These are phyloP conservation scores for Diabrotica virgifera DNA, from an alignment of 1,140 invertebrate genomes.

Conservation along the genomic window DNA sequence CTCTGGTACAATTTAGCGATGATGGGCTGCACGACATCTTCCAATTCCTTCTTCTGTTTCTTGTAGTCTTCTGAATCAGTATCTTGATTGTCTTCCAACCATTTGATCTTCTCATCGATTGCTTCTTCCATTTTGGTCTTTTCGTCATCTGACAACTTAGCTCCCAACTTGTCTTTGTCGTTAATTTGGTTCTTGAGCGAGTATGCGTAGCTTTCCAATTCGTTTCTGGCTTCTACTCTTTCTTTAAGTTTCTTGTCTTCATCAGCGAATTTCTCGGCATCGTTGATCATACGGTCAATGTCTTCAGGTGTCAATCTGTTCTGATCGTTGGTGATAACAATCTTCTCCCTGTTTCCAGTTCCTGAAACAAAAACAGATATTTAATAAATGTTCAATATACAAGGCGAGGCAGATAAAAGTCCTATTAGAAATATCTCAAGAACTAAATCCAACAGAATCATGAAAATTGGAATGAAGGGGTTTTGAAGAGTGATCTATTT, in stretches of 20 bases:
- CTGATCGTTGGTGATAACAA: conserved; percentile 98
- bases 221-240: conserved; percentile 90
- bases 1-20: conserved; percentile 96
- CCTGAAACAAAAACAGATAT: not conserved
- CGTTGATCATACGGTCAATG: conserved; percentile 98
- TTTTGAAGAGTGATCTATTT: no score
- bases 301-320: conserved; percentile 96
- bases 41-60: conserved; percentile 95
- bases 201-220: conserved; percentile 97
- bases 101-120: conserved; percentile 96
- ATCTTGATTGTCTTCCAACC: conserved; percentile 95
- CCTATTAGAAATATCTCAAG: no score
- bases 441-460: no score
- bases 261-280: conserved; percentile 97
- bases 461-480: no score
- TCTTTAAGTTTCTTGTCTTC: conserved; percentile 98
- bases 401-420: no score
- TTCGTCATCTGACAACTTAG: conserved; percentile 86
- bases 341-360: conserved; percentile 97
- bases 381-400: not conserved
- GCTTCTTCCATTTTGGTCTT: conserved; percentile 95
- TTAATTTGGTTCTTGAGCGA: conserved; percentile 95
- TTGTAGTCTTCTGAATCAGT: conserved; percentile 93
- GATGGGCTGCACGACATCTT: conserved; percentile 94
- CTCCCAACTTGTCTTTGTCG: conserved; percentile 97